phyloP scores from a whole-genome alignment of 2,888 invertebrate species.

The Mesorhabditis spiculigera region DNA sequence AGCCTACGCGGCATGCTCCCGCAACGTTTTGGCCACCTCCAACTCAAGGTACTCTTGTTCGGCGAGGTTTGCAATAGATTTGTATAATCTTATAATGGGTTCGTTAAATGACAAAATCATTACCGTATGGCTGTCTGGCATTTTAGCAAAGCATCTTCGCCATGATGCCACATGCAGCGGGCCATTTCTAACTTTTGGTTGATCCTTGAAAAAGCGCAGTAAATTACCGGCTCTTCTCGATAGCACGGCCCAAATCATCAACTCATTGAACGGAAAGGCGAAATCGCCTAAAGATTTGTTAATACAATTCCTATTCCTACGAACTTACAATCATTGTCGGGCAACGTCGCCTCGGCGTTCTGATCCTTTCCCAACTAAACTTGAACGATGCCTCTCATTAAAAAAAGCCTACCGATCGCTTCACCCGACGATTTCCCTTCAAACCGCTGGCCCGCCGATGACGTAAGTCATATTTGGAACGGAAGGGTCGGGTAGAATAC shows the following conservation, averaged over 20 bases:
- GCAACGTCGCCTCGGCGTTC: not conserved
- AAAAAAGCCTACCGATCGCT: slow-evolving; percentile 65
- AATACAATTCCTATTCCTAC: slow-evolving; percentile 69
- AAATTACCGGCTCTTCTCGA: slow-evolving; percentile 76
- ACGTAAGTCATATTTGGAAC: slow-evolving; percentile 39
- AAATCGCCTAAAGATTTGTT: slow-evolving; percentile 82
- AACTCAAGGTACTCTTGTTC: slow-evolving; percentile 96
- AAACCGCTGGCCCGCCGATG: not conserved
- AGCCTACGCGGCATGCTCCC: slow-evolving; percentile 46
- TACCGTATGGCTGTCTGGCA: slow-evolving; percentile 30
- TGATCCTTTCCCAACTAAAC: not conserved
- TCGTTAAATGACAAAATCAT: not conserved
- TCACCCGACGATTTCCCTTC: slow-evolving; percentile 1
- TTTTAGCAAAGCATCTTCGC: slow-evolving; percentile 55
- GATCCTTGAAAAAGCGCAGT: not conserved
- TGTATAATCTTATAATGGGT: slow-evolving; percentile 69
- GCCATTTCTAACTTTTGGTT: slow-evolving; percentile 78
- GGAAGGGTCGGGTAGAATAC: slow-evolving; percentile 87
- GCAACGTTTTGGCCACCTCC: slow-evolving; percentile 79
- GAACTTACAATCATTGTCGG: not conserved
- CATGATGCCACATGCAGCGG: slow-evolving; percentile 87
- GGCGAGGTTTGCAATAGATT: slow-evolving; percentile 94
- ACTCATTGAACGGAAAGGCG: slow-evolving; percentile 83
- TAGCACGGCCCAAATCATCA: slow-evolving; percentile 88
- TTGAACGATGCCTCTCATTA: not conserved